Evolutionary conservation across 2,797 vertebrate species (phyloP).

Genomic region (Acanthis flammea): DNA sequence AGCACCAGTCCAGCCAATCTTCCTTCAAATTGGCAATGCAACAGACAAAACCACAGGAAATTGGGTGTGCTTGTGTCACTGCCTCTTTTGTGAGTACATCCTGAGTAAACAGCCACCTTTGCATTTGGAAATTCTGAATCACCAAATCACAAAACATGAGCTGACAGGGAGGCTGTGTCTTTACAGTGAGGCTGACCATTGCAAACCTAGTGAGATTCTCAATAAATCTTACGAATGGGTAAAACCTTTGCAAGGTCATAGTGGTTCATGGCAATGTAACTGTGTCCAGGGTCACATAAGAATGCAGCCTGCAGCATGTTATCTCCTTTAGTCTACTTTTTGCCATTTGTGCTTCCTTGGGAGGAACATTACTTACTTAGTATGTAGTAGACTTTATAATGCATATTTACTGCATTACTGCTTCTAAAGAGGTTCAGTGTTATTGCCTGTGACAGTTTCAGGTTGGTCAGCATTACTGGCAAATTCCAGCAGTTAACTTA

Average conservation of each 20-base stretch:
- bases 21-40: not conserved
- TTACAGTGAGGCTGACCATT: not conserved
- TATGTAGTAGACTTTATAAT: not conserved
- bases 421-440: not conserved
- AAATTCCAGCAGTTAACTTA: not conserved
- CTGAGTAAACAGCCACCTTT: not conserved
- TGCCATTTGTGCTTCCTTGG: not conserved
- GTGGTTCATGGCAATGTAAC: not conserved
- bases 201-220: not conserved
- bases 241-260: not conserved
- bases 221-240: not conserved
- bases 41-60: not conserved
- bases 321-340: not conserved
- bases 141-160: not conserved
- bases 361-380: not conserved
- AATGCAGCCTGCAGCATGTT: not conserved
- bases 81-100: not conserved
- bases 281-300: not conserved
- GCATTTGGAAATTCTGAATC: not conserved
- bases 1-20: not conserved
- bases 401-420: not conserved
- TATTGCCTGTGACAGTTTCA: not conserved
- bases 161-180: not conserved
- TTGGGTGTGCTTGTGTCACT: not conserved
- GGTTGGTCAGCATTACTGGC: not conserved